Evolutionary conservation across 2,888 invertebrate genomes (phyloP).

Genomic region (Eupithecia dodoneata): DNA sequence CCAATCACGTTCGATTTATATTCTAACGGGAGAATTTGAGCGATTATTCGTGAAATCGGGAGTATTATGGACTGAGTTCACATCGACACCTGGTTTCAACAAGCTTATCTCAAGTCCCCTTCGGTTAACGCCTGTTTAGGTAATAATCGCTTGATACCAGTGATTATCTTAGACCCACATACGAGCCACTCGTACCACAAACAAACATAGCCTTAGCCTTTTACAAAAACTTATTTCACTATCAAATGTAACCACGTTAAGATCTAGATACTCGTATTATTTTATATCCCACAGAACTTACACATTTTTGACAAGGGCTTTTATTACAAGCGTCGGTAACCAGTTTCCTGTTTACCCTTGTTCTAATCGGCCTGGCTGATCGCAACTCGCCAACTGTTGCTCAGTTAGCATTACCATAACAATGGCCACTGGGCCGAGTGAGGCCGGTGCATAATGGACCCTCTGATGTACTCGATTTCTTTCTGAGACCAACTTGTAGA

Average conservation of each 20-base stretch:
- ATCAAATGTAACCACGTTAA: background rate
- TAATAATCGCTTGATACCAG: background rate
- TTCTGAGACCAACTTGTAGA: background rate
- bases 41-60: conserved; percentile 28
- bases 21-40: conserved; percentile 26
- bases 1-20: conserved; percentile 33
- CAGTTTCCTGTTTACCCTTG: conserved; percentile 11
- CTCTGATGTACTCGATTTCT: conserved; percentile 21
- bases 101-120: no score
- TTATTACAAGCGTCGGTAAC: background rate
- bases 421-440: conserved; percentile 29
- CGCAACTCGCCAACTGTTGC: conserved; percentile 42
- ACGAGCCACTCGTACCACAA: background rate
- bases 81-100: background rate
- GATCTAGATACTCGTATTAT: no score
- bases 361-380: conserved; percentile 20
- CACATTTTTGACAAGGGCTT: background rate
- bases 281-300: no score
- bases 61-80: background rate
- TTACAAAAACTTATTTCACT: background rate
- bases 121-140: background rate
- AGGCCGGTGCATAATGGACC: conserved; percentile 24
- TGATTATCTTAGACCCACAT: background rate
- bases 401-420: conserved; percentile 46
- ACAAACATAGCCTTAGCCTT: background rate